Percentiles rank a stretch among this genome's conserved stretches.
phyloP scores from a whole-genome alignment of 2,888 invertebrate species.

The Macrosiphum euphorbiae region DNA sequence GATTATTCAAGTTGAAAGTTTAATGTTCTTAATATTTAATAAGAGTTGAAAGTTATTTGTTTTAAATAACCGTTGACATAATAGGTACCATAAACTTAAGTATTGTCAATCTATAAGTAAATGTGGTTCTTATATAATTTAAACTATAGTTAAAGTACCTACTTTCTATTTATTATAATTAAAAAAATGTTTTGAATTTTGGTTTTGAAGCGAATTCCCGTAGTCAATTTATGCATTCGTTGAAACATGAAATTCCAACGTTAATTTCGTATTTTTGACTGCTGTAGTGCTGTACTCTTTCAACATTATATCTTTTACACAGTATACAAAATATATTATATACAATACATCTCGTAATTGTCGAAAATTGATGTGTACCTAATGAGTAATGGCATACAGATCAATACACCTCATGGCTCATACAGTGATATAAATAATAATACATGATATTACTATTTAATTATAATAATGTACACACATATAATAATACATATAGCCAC shows the following conservation, averaged over 20 bases:
- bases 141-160: not conserved
- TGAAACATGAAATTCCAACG: not conserved
- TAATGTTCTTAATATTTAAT: not conserved
- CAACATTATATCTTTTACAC: not conserved
- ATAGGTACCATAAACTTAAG: not conserved
- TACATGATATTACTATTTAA: not conserved
- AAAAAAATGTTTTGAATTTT: not conserved
- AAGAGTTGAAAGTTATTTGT: not conserved
- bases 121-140: not conserved
- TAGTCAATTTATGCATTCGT: not conserved
- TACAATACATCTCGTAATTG: not conserved
- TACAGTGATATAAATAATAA: not conserved
- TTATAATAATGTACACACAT: not conserved
- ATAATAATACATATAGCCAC: not conserved
- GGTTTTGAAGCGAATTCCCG: not conserved
- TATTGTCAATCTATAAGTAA: not conserved
- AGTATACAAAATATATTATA: not conserved
- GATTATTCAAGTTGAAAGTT: not conserved
- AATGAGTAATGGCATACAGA: not conserved
- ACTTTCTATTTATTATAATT: not conserved
- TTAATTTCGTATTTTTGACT: not conserved
- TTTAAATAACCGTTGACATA: not conserved
- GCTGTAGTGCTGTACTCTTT: not conserved
- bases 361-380: not conserved
- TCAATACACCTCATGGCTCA: not conserved